Percentiles rank a stretch among this genome's conserved stretches.
Evolutionary conservation across 1,140 invertebrate genomes (phyloP).

Genomic region (Magallana gigas): DNA sequence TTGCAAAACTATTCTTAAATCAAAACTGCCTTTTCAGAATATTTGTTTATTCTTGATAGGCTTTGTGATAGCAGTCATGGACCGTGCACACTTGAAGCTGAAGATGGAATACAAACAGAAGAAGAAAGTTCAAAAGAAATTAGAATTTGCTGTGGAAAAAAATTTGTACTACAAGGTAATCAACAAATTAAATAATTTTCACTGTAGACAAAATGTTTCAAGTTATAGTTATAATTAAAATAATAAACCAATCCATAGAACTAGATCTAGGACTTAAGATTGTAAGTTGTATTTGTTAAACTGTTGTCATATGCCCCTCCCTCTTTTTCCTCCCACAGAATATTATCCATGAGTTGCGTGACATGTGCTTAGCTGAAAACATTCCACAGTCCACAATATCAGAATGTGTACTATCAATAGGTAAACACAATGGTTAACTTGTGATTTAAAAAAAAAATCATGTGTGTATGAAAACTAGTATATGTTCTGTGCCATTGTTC

Average conservation of each 20-base stretch:
- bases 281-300: too few species aligned
- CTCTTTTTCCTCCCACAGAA: not conserved
- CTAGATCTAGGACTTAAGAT: too few species aligned
- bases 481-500: not conserved
- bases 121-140: conserved; percentile 62
- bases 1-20: too few species aligned
- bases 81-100: conserved; percentile 71
- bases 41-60: conserved; percentile 49
- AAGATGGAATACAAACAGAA: conserved; percentile 71
- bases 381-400: not conserved
- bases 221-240: too few species aligned
- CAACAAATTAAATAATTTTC: too few species aligned
- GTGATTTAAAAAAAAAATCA: not conserved
- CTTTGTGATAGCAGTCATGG: conserved; percentile 71
- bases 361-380: not conserved
- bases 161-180: conserved; percentile 19
- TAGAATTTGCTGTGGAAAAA: not conserved
- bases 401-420: not conserved
- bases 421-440: not conserved
- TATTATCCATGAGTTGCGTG: not conserved
- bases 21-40: too few species aligned
- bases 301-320: too few species aligned
- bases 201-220: too few species aligned
- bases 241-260: too few species aligned
- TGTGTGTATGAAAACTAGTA: not conserved